A percentile compares a stretch with the other conserved stretches of the same genome.
phyloP scores from a whole-genome alignment of 2,113 vertebrate genomes.

The Hemibagrus wyckioides region DNA sequence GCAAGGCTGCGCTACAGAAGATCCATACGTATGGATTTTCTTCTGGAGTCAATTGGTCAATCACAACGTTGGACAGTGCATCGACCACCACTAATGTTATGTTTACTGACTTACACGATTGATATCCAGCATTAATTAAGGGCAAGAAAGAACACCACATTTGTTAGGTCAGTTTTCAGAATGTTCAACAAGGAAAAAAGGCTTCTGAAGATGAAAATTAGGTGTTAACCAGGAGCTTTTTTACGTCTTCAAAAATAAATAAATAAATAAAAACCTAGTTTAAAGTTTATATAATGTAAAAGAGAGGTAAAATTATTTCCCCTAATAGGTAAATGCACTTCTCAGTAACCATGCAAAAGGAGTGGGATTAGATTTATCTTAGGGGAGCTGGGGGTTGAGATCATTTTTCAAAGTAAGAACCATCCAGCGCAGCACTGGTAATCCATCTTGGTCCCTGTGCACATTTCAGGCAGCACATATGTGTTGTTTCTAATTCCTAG shows the following conservation, averaged over 20 bases:
- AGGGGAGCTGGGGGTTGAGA: slow-evolving; percentile 65
- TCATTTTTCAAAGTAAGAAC: slow-evolving; percentile 79
- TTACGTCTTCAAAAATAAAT: background rate
- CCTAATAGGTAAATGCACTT: slow-evolving; percentile 66
- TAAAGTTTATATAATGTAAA: slow-evolving; percentile 12
- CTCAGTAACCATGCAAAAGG: slow-evolving; percentile 58
- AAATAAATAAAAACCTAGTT: slow-evolving; percentile 1
- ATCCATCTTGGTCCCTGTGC: slow-evolving; percentile 78
- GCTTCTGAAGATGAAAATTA: background rate
- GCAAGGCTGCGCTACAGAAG: slow-evolving; percentile 36
- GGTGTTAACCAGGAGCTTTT: background rate
- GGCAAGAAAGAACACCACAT: background rate
- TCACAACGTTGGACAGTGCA: slow-evolving; percentile 54
- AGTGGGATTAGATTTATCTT: slow-evolving; percentile 76
- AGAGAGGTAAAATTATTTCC: slow-evolving; percentile 62
- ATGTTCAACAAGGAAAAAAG: background rate
- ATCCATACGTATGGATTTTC: slow-evolving; percentile 56
- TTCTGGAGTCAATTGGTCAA: slow-evolving; percentile 53
- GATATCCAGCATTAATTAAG: slow-evolving; percentile 39
- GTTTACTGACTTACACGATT: slow-evolving; percentile 54
- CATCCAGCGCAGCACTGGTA: slow-evolving; percentile 72
- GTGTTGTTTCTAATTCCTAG: slow-evolving; percentile 74
- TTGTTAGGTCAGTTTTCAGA: background rate
- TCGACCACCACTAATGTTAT: slow-evolving; percentile 59
- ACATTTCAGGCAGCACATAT: slow-evolving; percentile 72